A percentile compares a stretch with the other conserved stretches of the same genome.
Conservation (phyloP, 2,797 vertebrate genomes). For the Ctenosaura bakeri region DNA sequence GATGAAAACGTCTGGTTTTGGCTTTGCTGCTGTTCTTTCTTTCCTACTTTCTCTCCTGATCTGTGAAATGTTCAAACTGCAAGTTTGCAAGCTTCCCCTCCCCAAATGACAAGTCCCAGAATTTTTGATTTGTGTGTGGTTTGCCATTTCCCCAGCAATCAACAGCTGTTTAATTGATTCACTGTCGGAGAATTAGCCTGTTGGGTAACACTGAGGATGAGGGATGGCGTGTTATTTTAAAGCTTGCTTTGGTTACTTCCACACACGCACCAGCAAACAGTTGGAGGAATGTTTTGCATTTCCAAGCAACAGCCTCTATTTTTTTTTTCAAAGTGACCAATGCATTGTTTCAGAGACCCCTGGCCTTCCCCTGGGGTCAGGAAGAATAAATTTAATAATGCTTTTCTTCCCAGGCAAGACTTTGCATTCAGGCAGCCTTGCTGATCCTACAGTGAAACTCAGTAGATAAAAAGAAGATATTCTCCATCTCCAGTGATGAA, state of each 20-base stretch:
- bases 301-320: neutral
- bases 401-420: neutral
- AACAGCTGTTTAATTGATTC: neutral
- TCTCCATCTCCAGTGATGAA: too few species aligned
- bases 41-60: too few species aligned
- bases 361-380: neutral
- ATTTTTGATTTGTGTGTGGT: too few species aligned
- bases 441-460: too few species aligned
- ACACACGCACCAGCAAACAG: neutral
- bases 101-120: neutral
- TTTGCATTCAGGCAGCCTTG: too few species aligned
- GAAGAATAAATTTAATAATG: neutral
- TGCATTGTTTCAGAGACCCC: too few species aligned
- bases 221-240: neutral
- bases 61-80: too few species aligned
- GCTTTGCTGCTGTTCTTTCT: neutral
- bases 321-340: neutral
- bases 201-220: neutral
- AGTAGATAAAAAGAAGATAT: too few species aligned
- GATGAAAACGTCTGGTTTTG: too few species aligned
- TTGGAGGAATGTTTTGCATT: neutral
- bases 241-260: slow-evolving; percentile 13
- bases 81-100: neutral
- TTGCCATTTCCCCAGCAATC: neutral
- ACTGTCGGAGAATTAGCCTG: neutral